These are phyloP conservation scores for Aplochiton taeniatus DNA, from an alignment of 2,797 vertebrate genomes.

Conservation along the genomic window DNA sequence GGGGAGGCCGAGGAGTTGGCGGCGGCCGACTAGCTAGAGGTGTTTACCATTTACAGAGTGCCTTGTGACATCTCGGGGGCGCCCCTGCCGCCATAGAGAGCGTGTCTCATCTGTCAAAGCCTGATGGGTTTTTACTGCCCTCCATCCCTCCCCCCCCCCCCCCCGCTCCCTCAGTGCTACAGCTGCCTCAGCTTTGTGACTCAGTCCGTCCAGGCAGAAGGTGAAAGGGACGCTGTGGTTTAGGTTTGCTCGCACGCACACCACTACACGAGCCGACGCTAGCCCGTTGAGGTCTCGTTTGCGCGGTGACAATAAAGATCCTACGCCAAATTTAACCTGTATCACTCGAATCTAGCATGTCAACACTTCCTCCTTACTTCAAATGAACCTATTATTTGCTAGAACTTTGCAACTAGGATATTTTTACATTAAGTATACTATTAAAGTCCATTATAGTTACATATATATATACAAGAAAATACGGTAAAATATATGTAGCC, in stretches of 20 bases:
- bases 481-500: too few species aligned
- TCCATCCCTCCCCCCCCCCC: background rate
- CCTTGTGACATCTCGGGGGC: constrained; percentile 59
- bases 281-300: constrained; percentile 34
- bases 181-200: constrained; percentile 32
- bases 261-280: background rate
- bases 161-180: background rate
- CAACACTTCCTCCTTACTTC: constrained; percentile 2
- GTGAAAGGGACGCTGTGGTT: constrained; percentile 29
- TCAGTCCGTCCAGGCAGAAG: constrained; percentile 38
- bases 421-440: constrained; percentile 2
- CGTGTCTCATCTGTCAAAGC: constrained; percentile 60
- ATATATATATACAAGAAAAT: background rate
- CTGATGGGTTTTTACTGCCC: constrained; percentile 51
- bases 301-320: constrained; percentile 5
- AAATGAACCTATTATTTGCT: constrained; percentile 6
- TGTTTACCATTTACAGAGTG: constrained; percentile 59
- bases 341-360: constrained; percentile 12
- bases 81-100: constrained; percentile 49
- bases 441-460: background rate
- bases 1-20: constrained; percentile 27
- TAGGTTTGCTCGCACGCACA: too few species aligned
- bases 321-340: constrained; percentile 11
- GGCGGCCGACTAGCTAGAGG: constrained; percentile 40
- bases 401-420: background rate